Conservation (phyloP, 2,113 vertebrate species). For the Centropristis striata region DNA sequence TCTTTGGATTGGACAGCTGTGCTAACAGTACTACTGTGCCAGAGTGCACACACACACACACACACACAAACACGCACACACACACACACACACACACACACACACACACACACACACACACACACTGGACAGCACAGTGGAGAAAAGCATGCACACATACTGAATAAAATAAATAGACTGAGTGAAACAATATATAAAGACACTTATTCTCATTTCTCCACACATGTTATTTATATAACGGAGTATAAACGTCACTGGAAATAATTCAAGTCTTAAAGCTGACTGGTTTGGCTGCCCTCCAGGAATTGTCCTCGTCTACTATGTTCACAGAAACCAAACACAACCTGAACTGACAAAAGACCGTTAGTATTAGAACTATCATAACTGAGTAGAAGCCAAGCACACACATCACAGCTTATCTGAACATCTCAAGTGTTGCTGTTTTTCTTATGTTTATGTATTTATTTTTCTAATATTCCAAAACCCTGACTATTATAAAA, state of each 20-base stretch:
- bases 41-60: conserved; percentile 33
- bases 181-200: neutral
- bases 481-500: too few relatives aligned
- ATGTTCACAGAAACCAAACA: neutral
- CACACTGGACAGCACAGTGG: neutral
- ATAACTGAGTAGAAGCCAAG: neutral
- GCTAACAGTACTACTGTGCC: conserved; percentile 67
- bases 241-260: conserved; percentile 7
- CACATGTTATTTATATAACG: conserved; percentile 7
- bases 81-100: conserved; percentile 24
- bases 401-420: neutral
- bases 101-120: conserved; percentile 20
- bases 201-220: conserved; percentile 1
- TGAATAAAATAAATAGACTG: neutral
- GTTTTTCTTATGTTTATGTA: neutral
- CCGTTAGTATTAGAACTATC: neutral
- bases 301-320: conserved; percentile 2
- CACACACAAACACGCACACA: conserved; percentile 32
- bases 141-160: conserved; percentile 1
- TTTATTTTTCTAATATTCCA: too few relatives aligned
- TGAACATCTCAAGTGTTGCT: neutral
- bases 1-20: conserved; percentile 81
- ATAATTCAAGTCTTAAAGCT: conserved; percentile 15
- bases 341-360: neutral
- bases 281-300: conserved; percentile 12